Evolutionary conservation across 2,797 vertebrate genomes (phyloP).

Genomic region (Peromyscus eremicus): DNA sequence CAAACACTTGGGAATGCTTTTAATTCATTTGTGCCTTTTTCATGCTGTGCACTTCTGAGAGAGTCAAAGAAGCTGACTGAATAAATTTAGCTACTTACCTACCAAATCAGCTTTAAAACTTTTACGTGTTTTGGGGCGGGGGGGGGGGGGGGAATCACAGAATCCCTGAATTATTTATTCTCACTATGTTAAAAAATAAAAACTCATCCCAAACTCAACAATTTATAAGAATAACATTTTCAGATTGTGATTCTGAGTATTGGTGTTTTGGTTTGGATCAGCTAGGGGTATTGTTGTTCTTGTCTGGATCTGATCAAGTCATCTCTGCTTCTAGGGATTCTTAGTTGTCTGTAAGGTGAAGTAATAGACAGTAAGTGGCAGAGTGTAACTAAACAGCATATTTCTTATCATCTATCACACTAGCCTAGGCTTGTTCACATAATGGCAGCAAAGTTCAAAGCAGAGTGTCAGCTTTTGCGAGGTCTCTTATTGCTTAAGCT

Average conservation of each 20-base stretch:
- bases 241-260: not conserved
- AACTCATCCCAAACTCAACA: not conserved
- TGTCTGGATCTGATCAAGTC: not conserved
- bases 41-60: not conserved
- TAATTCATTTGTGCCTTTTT: slow-evolving; percentile 10
- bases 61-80: not conserved
- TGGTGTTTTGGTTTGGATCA: not conserved
- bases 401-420: not conserved
- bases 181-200: not conserved
- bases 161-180: not conserved
- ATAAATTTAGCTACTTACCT: not conserved
- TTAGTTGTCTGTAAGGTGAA: not conserved
- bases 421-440: not conserved
- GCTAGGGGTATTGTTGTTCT: not conserved
- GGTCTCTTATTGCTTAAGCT: not conserved
- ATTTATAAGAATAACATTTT: not conserved
- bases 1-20: not conserved
- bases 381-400: not conserved
- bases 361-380: not conserved
- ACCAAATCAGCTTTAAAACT: not conserved
- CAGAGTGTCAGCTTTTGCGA: not conserved
- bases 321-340: not conserved
- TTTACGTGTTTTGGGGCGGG: not conserved
- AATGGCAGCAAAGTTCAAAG: not conserved
- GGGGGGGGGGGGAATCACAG: not conserved